Evolutionary conservation across 1,140 invertebrate genomes (phyloP).

Genomic region (Chrysoperla carnea): DNA sequence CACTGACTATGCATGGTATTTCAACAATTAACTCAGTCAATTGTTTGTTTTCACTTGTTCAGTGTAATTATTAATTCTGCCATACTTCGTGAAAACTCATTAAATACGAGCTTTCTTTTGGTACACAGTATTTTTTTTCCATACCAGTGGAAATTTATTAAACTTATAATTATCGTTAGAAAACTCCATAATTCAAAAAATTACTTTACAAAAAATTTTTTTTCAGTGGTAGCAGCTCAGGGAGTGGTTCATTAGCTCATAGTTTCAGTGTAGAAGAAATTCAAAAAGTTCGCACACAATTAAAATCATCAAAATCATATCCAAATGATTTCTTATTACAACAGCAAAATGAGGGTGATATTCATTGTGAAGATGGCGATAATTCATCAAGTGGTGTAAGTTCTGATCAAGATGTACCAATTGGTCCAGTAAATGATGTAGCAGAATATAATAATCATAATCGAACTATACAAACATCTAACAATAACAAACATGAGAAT

Average conservation of each 20-base stretch:
- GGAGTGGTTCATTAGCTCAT: conserved; percentile 58
- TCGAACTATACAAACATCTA: neutral
- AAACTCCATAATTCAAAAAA: too few relatives aligned
- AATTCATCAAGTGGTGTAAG: conserved; percentile 75
- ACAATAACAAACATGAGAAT: conserved; percentile 19
- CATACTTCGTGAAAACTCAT: too few relatives aligned
- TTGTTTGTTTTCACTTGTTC: too few relatives aligned
- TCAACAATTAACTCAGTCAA: too few relatives aligned
- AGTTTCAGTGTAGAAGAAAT: conserved; percentile 77
- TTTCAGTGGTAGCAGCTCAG: conserved; percentile 44
- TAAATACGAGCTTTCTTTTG: too few relatives aligned
- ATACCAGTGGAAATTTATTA: too few relatives aligned
- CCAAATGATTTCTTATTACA: conserved; percentile 55
- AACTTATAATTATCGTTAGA: too few relatives aligned
- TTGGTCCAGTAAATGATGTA: conserved; percentile 24
- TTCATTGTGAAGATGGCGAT: conserved; percentile 52
- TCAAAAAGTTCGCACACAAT: conserved; percentile 61
- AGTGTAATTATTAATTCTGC: too few relatives aligned
- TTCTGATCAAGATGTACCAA: conserved; percentile 58
- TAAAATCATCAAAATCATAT: conserved; percentile 71
- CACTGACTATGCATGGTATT: too few relatives aligned
- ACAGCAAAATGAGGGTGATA: conserved; percentile 23
- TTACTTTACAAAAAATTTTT: too few relatives aligned
- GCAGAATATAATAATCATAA: conserved; percentile 2
- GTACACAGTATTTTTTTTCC: too few relatives aligned